These are phyloP conservation scores for Brachyptera putata DNA, from an alignment of 2,888 invertebrate genomes.

Conservation along the genomic window DNA sequence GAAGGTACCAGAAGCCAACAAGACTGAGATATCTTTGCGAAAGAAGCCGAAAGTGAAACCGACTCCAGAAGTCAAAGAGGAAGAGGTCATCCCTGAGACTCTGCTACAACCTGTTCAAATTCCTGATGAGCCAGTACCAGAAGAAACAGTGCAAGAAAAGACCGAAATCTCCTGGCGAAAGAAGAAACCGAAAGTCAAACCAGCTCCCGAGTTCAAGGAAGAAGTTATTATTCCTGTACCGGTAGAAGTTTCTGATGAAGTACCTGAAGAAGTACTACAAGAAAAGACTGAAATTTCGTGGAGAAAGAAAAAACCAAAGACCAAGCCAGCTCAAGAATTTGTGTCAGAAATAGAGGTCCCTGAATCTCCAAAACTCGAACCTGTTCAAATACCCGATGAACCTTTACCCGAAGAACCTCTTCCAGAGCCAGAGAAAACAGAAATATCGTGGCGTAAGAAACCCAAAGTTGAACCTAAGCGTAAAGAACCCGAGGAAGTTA, in stretches of 20 bases:
- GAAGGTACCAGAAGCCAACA: constrained; percentile 30
- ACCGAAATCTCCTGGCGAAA: constrained; percentile 39
- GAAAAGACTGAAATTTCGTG: constrained; percentile 41
- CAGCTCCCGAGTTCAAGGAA: constrained; percentile 36
- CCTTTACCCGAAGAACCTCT: constrained; percentile 1
- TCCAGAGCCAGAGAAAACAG: constrained; percentile 7
- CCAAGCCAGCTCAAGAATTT: not conserved
- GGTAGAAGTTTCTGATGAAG: constrained; percentile 13
- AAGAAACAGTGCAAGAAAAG: constrained; percentile 31
- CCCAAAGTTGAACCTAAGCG: not conserved
- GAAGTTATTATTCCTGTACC: constrained; percentile 11
- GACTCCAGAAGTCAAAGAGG: constrained; percentile 11
- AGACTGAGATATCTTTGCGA: constrained; percentile 38
- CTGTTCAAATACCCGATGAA: constrained; percentile 16
- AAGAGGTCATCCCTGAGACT: constrained; percentile 14
- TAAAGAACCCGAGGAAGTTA: not conserved
- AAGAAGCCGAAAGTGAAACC: constrained; percentile 31
- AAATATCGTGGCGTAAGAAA: constrained; percentile 14
- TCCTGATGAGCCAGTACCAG: constrained; percentile 3
- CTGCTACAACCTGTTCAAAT: not conserved
- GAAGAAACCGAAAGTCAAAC: constrained; percentile 31
- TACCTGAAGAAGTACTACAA: constrained; percentile 17
- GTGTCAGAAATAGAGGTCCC: not conserved
- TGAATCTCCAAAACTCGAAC: not conserved
- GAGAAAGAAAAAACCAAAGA: constrained; percentile 9